Evolutionary conservation across 2,797 vertebrate genomes (phyloP), one percentile per base, ranked within the genome.

Genomic region (Arctocebus calabarensis): DNA sequence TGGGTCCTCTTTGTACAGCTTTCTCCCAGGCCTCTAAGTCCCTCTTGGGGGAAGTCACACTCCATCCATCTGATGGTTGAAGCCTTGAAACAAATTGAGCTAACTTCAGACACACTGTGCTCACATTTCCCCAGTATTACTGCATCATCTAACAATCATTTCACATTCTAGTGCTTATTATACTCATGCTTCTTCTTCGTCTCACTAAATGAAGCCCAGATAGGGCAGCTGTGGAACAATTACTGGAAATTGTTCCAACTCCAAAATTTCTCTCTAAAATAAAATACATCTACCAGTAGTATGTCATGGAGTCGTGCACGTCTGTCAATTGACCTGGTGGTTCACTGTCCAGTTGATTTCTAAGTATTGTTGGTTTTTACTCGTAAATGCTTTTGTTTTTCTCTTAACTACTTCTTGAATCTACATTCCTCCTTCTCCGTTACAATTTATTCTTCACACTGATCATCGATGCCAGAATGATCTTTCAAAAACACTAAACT

Each of bases 191-290:
- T 8, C 23, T 85, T 68, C 43, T 37, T 68, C 70, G 16, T 74
- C 14, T 52, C 34, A n/a, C 23, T 29, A 62, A 92, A 55, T 19
- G 74, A 66, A 84, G 64, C 77, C 45, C 22, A 66, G 22, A 37
- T 52, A 81, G 52, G 27, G 29, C 52, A 43, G 19, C 19, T 84
- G 14, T 37, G 22, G 66, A 23, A 11, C 9, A 59, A 32, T 77
- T 79, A n/a, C 1, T 62, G 52, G 66, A 94, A 62, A 75, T 79
- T 27, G 78, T 68, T n/a, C 70, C 68, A 70, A 2, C 37, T 40
- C 62, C 37, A n/a, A 71, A 84, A 25, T 57, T 90, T 94, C 82
- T 52, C 64, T 90, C 59, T 68, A 34, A 68, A 84, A 55, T 52
- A 19, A 68, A 27, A 32, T 37, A 94, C 71, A 90, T 29, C 43